These are phyloP conservation scores for Molossus alvarezi DNA, from an alignment of 2,797 vertebrate species.

Conservation along the genomic window DNA sequence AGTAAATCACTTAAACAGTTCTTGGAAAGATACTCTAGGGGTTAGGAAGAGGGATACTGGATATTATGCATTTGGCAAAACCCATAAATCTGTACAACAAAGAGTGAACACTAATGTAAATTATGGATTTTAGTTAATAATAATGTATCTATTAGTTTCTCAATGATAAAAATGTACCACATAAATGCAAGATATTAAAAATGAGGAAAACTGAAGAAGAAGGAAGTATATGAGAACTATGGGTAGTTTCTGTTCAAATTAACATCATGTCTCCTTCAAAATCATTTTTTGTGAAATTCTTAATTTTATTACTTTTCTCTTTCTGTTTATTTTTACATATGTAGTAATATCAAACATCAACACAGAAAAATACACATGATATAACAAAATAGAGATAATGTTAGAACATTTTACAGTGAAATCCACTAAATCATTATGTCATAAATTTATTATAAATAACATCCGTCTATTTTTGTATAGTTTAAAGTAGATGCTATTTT, in stretches of 20 bases:
- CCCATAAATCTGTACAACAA: neutral
- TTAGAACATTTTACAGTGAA: neutral
- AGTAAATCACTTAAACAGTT: neutral
- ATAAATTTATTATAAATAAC: neutral
- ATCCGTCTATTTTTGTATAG: neutral
- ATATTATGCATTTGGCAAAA: slow-evolving; percentile 20
- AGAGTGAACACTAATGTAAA: neutral
- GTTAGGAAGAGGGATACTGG: neutral
- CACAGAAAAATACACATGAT: neutral
- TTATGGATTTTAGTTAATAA: neutral
- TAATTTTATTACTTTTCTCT: slow-evolving; percentile 76
- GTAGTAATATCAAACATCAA: neutral
- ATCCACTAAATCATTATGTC: neutral
- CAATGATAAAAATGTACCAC: neutral
- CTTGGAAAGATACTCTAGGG: neutral
- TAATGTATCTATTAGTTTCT: neutral
- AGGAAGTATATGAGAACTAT: neutral
- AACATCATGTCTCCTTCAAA: neutral
- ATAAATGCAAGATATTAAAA: neutral
- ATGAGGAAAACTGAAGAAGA: neutral
- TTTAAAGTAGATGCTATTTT: neutral
- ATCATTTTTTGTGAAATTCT: neutral
- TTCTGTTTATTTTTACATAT: slow-evolving; percentile 77
- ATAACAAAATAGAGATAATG: neutral
- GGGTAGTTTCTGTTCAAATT: neutral